Percentiles rank a stretch among this genome's conserved stretches.
phyloP scores from a whole-genome alignment of 2,888 invertebrate species.

The Argyra leucocephala region DNA sequence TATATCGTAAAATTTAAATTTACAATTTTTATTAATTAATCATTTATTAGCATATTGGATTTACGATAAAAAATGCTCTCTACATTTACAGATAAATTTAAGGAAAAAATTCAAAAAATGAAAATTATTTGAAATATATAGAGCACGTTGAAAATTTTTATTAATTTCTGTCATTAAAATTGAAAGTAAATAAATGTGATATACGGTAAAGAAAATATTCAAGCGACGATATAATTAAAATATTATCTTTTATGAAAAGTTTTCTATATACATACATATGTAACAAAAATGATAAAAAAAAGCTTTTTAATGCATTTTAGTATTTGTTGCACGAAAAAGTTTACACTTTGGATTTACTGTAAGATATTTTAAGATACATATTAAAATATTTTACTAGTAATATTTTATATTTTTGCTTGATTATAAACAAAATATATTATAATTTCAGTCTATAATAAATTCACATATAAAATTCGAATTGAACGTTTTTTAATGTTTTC shows the following conservation, averaged over 20 bases:
- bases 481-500: neutral
- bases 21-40: too few relatives aligned
- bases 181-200: neutral
- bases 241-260: neutral
- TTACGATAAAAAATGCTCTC: conserved; percentile 3
- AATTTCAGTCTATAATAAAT: conserved; percentile 4
- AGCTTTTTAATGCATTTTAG: conserved; percentile 4
- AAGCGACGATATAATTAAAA: conserved; percentile 1
- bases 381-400: neutral
- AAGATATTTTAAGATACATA: neutral
- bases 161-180: neutral
- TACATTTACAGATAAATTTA: neutral
- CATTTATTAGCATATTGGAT: too few relatives aligned
- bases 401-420: conserved; percentile 3
- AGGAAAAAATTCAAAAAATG: neutral
- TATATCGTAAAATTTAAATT: too few relatives aligned
- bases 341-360: conserved; percentile 1
- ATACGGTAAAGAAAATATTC: neutral
- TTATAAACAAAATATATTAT: neutral
- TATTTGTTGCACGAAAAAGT: conserved; percentile 6
- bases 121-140: neutral
- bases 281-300: neutral
- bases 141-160: neutral
- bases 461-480: neutral
- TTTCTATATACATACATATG: neutral